Base-by-base conservation (phyloP, 1,140 invertebrate species). In the Cydia fagiglandana region DNA sequence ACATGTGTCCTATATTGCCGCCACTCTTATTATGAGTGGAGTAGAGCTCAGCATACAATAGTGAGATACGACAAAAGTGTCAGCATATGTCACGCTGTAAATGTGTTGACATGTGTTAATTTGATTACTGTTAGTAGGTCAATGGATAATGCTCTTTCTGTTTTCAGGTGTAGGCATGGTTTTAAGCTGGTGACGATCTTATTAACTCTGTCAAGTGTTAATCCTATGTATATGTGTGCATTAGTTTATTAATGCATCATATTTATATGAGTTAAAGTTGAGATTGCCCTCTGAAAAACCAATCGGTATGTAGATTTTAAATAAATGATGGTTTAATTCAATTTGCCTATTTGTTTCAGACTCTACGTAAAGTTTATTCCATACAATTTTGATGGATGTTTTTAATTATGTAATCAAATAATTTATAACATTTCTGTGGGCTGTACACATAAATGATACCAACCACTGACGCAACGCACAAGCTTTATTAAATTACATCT, bases 51-150 rank as follows among this genome's bases (percentile, higher is more conserved):
- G 28, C 64, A 41, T 20, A 17, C 13, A 34, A 38, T 34, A 66
- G 64, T 30, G 28, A 12, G n/a, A 68, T 17, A 17, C 15, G 15
- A 17, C 64, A 64, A 38, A 38, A n/a, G 66, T 34, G 10, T 41
- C 38, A 34, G 30, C 64, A 34, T 34, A 70, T 17, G 66, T 70
- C 34, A 70, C 66, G 66, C n/a, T 17, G 34, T 38, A 34, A 68
- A 41, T 70, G n/a, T 70, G 66, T 70, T 70, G 66, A 70, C 66
- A 17, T 70, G 66, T 41, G 66, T 70, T 70, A 70, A 70, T 41
- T 70, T 70, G 66, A 70, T 70, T 70, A 70, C 13, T 38, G 66
- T 17, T 38, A 70, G 66, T 70, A 70, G 66, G 66, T 70, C 66
- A 70, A 38, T 38, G 34, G 38, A 70, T 68, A 28, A 64, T 34